Evolutionary conservation across 2,113 vertebrate genomes (phyloP), one percentile per base, ranked within the genome.

Genomic region (Semnornis frantzii): DNA sequence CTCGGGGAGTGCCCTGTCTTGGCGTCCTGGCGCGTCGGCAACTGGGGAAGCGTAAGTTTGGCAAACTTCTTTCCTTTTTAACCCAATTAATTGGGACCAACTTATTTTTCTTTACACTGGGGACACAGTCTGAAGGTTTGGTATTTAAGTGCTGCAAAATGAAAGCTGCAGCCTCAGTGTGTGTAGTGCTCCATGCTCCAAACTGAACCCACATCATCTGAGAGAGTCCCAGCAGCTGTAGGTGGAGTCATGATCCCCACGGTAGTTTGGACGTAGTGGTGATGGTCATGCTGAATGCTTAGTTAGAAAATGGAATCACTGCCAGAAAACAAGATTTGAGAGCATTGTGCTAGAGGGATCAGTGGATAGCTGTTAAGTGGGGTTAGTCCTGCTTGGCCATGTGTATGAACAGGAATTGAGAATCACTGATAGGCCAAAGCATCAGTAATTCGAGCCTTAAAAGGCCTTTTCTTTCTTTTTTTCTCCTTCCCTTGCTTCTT

Each of bases 21-120:
- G 0, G 98, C 97, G 5, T 97, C 97, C 83, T 99, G 99, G 99
- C 98, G 98, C 57, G 98, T 98, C 6, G 98, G 99, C 97, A 98
- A 98, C 97, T 99, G 99, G 99, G 99, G 98, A 54, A 98, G 96
- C 2, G 99, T 99, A 97, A 98, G 99, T 97, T 63, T 48, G 93
- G 14, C 7, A 8, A 7, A 11, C 5, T 37, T 48, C 21, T 1
- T 6, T 13, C 24, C 12, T 46, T 64, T 64, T 39, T 34, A 73
- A 23, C 15, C 0, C 12, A 1, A 24, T 59, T 34, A 55, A 59
- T 1, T 3, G 16, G 25, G 75, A 52, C 4, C 6, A 5, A 11
- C 5, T 10, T 34, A 3, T 42, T 5, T 5, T 27, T 31, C n/a
- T 42, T 58, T 21, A 30, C 15, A 5, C 13, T 0, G 4, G 10